phyloP scores from a whole-genome alignment of 2,888 invertebrate genomes.

The Lasioglossum pauxillum region DNA sequence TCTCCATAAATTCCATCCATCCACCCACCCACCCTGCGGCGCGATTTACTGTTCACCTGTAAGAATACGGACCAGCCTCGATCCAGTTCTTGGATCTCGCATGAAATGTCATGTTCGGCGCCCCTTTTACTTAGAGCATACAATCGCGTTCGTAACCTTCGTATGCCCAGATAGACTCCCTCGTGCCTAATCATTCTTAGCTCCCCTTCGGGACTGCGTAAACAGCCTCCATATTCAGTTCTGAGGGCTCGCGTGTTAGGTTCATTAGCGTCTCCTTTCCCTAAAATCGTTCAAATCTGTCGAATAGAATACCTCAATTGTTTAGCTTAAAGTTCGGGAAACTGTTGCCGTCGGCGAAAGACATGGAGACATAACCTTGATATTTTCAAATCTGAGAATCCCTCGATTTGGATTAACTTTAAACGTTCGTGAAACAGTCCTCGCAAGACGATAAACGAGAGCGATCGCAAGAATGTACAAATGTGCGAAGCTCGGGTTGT shows the following conservation, averaged over 20 bases:
- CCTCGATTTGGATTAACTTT: not conserved
- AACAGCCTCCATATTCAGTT: no score
- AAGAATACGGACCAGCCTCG: slow-evolving; percentile 43
- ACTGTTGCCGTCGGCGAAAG: no score
- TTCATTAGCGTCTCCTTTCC: not conserved
- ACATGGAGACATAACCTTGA: not conserved
- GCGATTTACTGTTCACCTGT: slow-evolving; percentile 60
- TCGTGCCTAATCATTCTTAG: not conserved
- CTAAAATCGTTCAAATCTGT: not conserved
- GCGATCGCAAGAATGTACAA: not conserved
- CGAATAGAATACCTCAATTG: no score
- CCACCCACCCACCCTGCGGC: slow-evolving; percentile 59
- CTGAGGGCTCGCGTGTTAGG: no score
- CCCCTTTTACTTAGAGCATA: not conserved
- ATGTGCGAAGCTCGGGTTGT: not conserved
- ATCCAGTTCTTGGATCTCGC: slow-evolving; percentile 36
- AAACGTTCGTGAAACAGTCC: not conserved
- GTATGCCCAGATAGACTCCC: not conserved
- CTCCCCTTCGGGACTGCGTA: not conserved
- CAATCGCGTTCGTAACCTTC: not conserved
- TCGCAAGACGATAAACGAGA: no score
- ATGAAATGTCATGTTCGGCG: slow-evolving; percentile 3
- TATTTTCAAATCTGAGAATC: not conserved
- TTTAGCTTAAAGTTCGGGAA: no score
- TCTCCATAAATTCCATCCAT: slow-evolving; percentile 70